These are phyloP conservation scores for Falco naumanni DNA, from an alignment of 2,797 vertebrate species.

Conservation along the genomic window DNA sequence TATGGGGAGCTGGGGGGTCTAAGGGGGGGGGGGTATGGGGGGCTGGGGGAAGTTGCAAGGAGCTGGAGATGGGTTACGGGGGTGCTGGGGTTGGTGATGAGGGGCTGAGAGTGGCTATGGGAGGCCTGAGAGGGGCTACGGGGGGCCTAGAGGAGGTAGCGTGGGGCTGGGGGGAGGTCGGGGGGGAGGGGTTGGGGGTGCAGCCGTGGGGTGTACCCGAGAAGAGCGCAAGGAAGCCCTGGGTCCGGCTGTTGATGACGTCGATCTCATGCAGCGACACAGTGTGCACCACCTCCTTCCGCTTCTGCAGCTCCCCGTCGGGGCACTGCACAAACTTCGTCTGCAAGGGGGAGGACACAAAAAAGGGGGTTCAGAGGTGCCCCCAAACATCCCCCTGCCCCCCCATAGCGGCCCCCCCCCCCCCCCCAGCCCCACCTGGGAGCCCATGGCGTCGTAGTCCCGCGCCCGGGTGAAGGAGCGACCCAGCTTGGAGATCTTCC, in stretches of 20 bases:
- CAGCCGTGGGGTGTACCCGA: slow-evolving; percentile 78
- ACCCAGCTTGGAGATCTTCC: slow-evolving; percentile 93
- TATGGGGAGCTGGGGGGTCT: too few relatives aligned
- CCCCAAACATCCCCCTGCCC: too few relatives aligned
- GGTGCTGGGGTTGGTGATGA: too few relatives aligned
- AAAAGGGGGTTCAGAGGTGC: too few relatives aligned
- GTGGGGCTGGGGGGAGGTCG: background rate
- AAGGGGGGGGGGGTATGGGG: background rate
- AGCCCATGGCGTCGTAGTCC: slow-evolving; percentile 96
- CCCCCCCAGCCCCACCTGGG: slow-evolving; percentile 81
- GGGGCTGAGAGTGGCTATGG: too few relatives aligned
- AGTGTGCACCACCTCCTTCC: slow-evolving; percentile 94
- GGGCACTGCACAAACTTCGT: slow-evolving; percentile 97
- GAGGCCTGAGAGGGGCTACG: too few relatives aligned
- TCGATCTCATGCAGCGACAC: slow-evolving; percentile 96
- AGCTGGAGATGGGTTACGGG: too few relatives aligned
- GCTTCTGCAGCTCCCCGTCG: slow-evolving; percentile 94
- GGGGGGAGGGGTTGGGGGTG: background rate
- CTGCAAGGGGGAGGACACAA: too few relatives aligned
- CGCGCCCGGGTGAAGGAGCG: slow-evolving; percentile 94
- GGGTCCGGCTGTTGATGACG: slow-evolving; percentile 95
- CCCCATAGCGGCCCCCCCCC: too few relatives aligned
- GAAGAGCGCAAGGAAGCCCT: slow-evolving; percentile 95
- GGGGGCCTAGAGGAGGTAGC: background rate
- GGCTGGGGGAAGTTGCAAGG: too few relatives aligned